These are phyloP conservation scores for Stylophora pistillata DNA, from an alignment of 64 coral and sea anemone genomes.

Conservation along the genomic window DNA sequence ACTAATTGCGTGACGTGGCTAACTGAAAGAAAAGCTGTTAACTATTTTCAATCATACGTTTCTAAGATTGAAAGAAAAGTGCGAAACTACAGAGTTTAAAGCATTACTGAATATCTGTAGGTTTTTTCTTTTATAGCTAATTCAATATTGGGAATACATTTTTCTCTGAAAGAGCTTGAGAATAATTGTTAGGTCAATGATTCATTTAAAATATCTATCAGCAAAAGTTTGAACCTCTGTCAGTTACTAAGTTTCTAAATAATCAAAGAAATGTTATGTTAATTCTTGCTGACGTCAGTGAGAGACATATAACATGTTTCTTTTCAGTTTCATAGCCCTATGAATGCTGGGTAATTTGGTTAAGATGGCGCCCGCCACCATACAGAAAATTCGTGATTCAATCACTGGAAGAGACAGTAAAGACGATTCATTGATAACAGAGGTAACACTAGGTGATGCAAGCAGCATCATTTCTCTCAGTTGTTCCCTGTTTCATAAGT, in stretches of 20 bases:
- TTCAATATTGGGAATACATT: too few species aligned
- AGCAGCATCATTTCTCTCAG: neutral
- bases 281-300: neutral
- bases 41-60: too few species aligned
- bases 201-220: too few species aligned
- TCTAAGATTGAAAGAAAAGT: too few species aligned
- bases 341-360: constrained; percentile 46
- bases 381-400: constrained; percentile 82
- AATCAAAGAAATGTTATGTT: neutral
- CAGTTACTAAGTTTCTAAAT: too few species aligned
- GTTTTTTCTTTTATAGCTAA: neutral
- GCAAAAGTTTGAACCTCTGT: too few species aligned
- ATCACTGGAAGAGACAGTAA: constrained; percentile 77
- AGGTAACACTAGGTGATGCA: constrained; percentile 53
- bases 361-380: constrained; percentile 97
- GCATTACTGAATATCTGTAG: neutral
- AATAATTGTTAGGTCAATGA: too few species aligned
- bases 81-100: too few species aligned
- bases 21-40: too few species aligned
- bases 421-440: constrained; percentile 93
- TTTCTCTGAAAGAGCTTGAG: too few species aligned
- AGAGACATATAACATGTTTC: neutral
- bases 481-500: neutral
- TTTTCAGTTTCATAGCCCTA: neutral
- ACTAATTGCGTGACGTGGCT: too few species aligned